Evolutionary conservation across 2,888 invertebrate species (phyloP), one percentile per base, ranked within the genome.

Genomic region (Ornithoptera priamus): DNA sequence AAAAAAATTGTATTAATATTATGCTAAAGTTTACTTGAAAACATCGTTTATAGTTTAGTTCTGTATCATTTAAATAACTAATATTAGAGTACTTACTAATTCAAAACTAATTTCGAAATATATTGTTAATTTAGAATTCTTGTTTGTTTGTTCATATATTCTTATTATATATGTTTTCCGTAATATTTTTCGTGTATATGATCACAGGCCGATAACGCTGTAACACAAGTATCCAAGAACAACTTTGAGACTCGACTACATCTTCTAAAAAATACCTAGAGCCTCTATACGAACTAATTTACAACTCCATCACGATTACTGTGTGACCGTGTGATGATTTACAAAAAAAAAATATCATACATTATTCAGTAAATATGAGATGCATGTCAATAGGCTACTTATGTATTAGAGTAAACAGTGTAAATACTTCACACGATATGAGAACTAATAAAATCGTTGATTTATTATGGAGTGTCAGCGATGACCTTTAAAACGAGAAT

Each of bases 401-500:
- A 53, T n/a, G 53, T 53, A 53, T n/a, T 53, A 53, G 53, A 5
- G 53, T n/a, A 53, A 53, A 53, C 53, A n/a, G 18, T 53, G 7
- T 53, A n/a, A 53, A 53, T 12, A 53, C 53, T 53, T 53, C 53
- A n/a, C 53, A 53, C 53, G 53, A 53, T 53, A 53, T 53, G 53
- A 53, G 1, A 53, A 53, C 53, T n/a, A 53, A 53, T 53, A 53
- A 53, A 53, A 53, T n/a, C 6, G n/a, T 56, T 12, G 20, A 56
- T 56, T 53, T 64, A 56, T 56, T 56, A 36, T 56, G 63, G 30
- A n/a, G 1, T 56, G 63, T 30, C 56, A 36, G 24, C 63, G 30
- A 12, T 64, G 63, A 64, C 63, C 63, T 64, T 64, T 60, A 60
- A 20, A 56, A 56, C 36, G 24, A 12, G 64, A 56, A 64, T 64